These are phyloP conservation scores for Agrotis exclamationis DNA, from an alignment of 2,888 invertebrate genomes.

Conservation along the genomic window DNA sequence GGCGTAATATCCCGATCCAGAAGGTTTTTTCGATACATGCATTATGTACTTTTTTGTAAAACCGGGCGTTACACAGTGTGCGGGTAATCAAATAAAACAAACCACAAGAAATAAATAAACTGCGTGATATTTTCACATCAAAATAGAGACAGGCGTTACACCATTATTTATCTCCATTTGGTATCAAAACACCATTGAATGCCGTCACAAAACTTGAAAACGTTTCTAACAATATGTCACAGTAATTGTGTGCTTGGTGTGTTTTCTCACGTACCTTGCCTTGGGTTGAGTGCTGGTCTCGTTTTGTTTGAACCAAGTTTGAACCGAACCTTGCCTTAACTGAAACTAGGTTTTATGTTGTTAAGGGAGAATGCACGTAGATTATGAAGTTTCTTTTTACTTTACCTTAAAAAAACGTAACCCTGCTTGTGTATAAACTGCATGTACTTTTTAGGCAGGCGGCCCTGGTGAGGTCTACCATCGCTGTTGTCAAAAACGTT, in stretches of 20 bases:
- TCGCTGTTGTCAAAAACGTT: too few relatives aligned
- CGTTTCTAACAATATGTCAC: conserved; percentile 40
- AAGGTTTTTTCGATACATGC: too few relatives aligned
- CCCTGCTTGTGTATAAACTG: too few relatives aligned
- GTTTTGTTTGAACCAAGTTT: too few relatives aligned
- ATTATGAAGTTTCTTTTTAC: too few relatives aligned
- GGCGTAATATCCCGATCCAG: conserved; percentile 61
- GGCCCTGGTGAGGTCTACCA: too few relatives aligned
- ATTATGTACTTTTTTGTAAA: too few relatives aligned
- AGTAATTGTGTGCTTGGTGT: conserved; percentile 38
- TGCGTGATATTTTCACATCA: conserved; percentile 10
- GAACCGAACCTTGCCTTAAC: conserved; percentile 1
- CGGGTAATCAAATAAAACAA: too few relatives aligned
- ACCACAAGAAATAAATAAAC: background rate
- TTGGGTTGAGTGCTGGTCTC: conserved; percentile 23
- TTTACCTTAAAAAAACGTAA: too few relatives aligned
- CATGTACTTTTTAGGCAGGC: too few relatives aligned
- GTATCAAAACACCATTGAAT: conserved; percentile 46
- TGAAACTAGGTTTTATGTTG: background rate
- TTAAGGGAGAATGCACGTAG: too few relatives aligned
- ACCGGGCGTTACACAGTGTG: too few relatives aligned
- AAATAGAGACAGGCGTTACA: conserved; percentile 16
- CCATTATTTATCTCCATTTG: conserved; percentile 31
- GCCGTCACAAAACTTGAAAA: conserved; percentile 27
- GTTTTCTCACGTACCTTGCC: conserved; percentile 28